These are phyloP conservation scores for Steatornis caripensis DNA, from an alignment of 2,113 vertebrate species.

Conservation along the genomic window DNA sequence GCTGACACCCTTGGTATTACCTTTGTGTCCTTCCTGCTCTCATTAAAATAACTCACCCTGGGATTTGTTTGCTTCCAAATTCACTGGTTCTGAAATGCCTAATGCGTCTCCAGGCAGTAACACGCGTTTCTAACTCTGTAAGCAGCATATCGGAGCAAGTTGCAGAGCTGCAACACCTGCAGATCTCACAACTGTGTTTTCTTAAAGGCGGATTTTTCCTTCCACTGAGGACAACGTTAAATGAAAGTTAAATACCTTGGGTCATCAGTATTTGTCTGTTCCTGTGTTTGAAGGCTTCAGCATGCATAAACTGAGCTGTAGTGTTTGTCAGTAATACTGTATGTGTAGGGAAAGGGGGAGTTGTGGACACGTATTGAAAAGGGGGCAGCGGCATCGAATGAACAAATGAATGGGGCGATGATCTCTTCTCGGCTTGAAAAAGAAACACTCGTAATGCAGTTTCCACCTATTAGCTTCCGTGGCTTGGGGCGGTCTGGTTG, in stretches of 20 bases:
- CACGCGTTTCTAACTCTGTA: rapidly evolving
- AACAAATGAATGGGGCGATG: not conserved
- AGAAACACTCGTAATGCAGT: not conserved
- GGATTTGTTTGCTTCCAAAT: not conserved
- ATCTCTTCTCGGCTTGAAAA: not conserved
- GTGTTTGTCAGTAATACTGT: rapidly evolving
- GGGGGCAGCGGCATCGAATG: not conserved
- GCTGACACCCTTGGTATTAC: not conserved
- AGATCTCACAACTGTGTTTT: not conserved
- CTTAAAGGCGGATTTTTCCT: not conserved
- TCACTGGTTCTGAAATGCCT: not conserved
- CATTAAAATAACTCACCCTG: not conserved
- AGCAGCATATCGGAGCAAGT: not conserved
- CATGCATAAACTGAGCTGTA: not conserved
- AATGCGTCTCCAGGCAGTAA: not conserved
- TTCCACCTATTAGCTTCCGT: not conserved
- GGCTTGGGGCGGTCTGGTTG: not conserved
- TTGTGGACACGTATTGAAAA: not conserved
- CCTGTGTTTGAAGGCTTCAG: not conserved
- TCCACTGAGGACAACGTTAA: not conserved
- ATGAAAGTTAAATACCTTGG: not conserved
- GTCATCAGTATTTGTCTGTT: too few relatives aligned
- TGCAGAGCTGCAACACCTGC: not conserved
- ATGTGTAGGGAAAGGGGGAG: not conserved
- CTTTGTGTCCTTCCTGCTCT: not conserved